Evolutionary conservation across 2,113 vertebrate species (phyloP), one percentile per base, ranked within the genome.

Genomic region (Sebastes fasciatus): DNA sequence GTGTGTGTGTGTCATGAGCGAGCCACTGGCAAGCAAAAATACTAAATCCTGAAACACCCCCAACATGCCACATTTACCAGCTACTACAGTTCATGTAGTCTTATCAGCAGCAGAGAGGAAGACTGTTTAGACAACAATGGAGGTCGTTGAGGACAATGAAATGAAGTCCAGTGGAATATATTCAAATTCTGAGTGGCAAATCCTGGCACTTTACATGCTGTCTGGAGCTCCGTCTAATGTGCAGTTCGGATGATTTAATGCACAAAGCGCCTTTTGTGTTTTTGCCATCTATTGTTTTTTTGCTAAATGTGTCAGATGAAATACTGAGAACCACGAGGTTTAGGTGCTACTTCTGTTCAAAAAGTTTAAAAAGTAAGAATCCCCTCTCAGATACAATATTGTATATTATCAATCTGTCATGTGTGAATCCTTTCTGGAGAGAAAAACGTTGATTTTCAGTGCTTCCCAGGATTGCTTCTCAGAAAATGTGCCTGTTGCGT

Each of bases 41-140:
- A 62, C 54, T 26, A 51, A 80, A 87, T 60, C 42, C 62, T 65
- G 14, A 82, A 88, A 71, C 65, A 34, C 23, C 7, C 16, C n/a
- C 63, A 76, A 72, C 6, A 48, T 64, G 52, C 61, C 57, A 79
- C 42, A 73, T 77, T 54, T 66, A 46, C 12, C 52, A 69, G 52
- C 74, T 69, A 54, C 55, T 70, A 34, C 51, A 81, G 49, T 78
- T 74, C 45, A 68, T 55, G 40, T 43, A 23, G 40, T 82, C 66
- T 75, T n/a, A 61, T 42, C 48, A 75, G 12, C 61, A 68, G 52
- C 46, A 62, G 46, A 77, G 63, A 63, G 49, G 42, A 71, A 55
- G 64, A 58, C 21, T 62, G 57, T 60, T 58, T 68, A 49, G 60
- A 64, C 51, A 71, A 58, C 46, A 67, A 46, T 21, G 34, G 66